Evolutionary conservation across 2,797 vertebrate species (phyloP), one percentile per base, ranked within the genome.

Genomic region (Threskiornis aethiopicus): DNA sequence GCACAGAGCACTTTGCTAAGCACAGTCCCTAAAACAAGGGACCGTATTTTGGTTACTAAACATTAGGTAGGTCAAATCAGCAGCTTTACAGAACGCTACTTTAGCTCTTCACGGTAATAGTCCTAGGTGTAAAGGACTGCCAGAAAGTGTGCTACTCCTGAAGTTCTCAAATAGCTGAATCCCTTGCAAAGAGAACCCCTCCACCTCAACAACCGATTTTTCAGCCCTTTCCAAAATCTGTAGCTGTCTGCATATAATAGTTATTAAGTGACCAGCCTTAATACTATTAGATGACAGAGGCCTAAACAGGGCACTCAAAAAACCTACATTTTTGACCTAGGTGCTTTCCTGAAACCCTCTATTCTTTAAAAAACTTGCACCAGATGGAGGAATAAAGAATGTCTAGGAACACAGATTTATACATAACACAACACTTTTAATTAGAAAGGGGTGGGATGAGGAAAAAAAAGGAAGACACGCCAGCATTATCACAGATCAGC

Each of bases 1-100:
- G 95, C 86, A 96, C 49, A 94, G 55, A 91, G 69, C 83, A 97
- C 58, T 96, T 95, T 70, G 92, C 91, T 97, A 88, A 97, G 96
- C 92, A 84, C 13, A 84, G 91, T 35, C 87, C 95, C 93, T 64
- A 55, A 33, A 90, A n/a, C n/a, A 51, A 95, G 79, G 72, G 87
- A 59, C 91, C 64, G 75, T 6, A 73, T 46, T 90, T 66, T 42
- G 92, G 89, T 84, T 62, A 90, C 62, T 90, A 35, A 84, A 87
- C 28, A 59, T 66, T 15, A 84, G 0, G 20, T 29, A 92, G 78
- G 81, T 94, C 71, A 96, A 57, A 83, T 71, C 69, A 94, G 87
- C 79, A 90, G 64, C 12, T 10, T 92, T 78, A 85, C 33, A 89
- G 71, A 87, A 69, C 0, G 5, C 21, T 72, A 70, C 72, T 51